A percentile compares a stretch with the other conserved stretches of the same genome.
Conservation (phyloP, 2,113 vertebrate species). For the Salvelinus fontinalis region DNA sequence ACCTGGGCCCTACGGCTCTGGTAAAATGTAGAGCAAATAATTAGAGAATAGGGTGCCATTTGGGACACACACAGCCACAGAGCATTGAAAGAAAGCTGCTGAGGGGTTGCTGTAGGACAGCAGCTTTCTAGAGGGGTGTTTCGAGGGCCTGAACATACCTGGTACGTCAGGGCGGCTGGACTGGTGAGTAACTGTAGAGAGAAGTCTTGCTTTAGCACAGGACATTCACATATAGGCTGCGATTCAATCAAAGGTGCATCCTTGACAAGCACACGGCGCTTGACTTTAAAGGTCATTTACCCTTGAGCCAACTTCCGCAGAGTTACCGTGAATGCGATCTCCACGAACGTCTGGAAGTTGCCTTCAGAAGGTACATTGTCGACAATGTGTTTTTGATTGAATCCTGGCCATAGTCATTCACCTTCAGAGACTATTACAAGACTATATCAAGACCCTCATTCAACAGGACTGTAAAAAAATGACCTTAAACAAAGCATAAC, state of each 20-base stretch:
- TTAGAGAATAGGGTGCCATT: no score
- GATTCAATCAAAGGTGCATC: slow-evolving; percentile 15
- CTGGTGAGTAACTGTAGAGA: slow-evolving; percentile 74
- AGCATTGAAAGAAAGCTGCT: neutral
- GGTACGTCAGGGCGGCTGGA: slow-evolving; percentile 65
- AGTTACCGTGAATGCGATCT: no score
- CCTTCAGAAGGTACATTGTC: no score
- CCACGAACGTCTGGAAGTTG: no score
- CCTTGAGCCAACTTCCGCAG: neutral
- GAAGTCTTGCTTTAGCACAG: slow-evolving; percentile 68
- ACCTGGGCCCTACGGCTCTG: no score
- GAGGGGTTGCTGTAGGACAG: neutral
- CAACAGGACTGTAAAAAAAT: no score
- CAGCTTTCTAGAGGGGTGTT: neutral
- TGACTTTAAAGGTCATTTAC: neutral
- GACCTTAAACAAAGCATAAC: no score
- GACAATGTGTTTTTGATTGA: no score
- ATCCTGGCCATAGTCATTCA: no score
- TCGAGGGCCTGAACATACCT: slow-evolving; percentile 70
- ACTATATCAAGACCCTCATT: no score
- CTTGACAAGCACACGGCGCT: slow-evolving; percentile 11
- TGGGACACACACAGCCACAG: neutral
- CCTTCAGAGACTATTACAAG: no score
- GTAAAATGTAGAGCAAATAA: no score
- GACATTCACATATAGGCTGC: slow-evolving; percentile 27